Base-by-base conservation (phyloP, 2,888 invertebrate species). In the Diplolepis rosae region DNA sequence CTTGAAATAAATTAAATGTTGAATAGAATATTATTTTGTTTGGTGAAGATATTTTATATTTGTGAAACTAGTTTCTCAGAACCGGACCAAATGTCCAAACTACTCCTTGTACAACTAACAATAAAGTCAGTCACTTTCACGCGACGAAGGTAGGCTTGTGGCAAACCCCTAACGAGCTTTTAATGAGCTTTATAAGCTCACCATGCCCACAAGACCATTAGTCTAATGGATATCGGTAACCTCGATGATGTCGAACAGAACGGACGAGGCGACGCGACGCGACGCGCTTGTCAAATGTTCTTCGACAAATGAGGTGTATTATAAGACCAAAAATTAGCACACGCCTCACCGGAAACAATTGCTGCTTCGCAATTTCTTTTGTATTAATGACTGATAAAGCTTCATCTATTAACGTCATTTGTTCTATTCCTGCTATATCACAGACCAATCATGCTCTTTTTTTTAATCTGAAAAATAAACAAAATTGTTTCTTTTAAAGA, bases 131-230 rank as follows among this genome's bases (percentile, higher is more conserved):
- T 51, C 66, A n/a, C 52, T 35, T 45, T 73, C 73, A 70, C 75
- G 68, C 67, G 61, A 65, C 45, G 48, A 42, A 35, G 67, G 39
- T 32, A 51, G 66, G 66, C 71, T 76, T 70, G 71, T 54, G 71
- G 76, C 65, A 73, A 69, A 70, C 74, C 69, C 76, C 80, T 83
- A 81, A 83, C 80, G 84, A 85, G 83, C 77, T 84, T 85, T 84
- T 84, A 82, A 84, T 80, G 84, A 83, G 80, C 77, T 79, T 71
- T 73, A 66, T 72, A 54, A 74, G 77, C 39, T 70, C 48, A 65
- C 75, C 69, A 66, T 52, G 61, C 72, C 69, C 24, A 66, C 32
- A 66, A 65, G 69, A 70, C 71, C 72, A 78, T 78, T 73, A 73
- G 61, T 65, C 74, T 73, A 79, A 80, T 77, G 69, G 70, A 78